Percentiles rank a stretch among this genome's conserved stretches.
phyloP scores from a whole-genome alignment of 2,888 invertebrate genomes.

The Pycnomerus fuliginosus region DNA sequence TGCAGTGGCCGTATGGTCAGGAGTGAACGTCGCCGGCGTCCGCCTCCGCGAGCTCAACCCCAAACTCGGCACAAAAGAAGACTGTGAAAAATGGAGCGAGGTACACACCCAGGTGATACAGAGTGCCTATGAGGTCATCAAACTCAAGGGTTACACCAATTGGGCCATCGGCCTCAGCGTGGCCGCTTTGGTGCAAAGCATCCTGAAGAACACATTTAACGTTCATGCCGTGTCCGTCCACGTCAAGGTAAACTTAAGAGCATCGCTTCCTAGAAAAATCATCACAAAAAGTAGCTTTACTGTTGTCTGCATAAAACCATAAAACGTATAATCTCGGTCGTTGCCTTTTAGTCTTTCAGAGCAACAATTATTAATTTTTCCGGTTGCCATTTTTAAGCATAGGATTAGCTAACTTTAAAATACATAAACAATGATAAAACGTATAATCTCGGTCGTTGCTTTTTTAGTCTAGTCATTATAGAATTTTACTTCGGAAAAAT shows the following conservation, averaged over 20 bases:
- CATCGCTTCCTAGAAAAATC: not conserved
- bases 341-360: not conserved
- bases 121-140: constrained; percentile 86
- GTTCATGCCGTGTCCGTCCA: constrained; percentile 79
- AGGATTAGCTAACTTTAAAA: not conserved
- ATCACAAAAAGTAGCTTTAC: too few relatives aligned
- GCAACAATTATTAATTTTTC: constrained; percentile 1
- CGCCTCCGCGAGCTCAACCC: constrained; percentile 77
- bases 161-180: constrained; percentile 88
- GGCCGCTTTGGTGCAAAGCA: constrained; percentile 67
- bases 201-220: constrained; percentile 71
- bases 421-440: too few relatives aligned
- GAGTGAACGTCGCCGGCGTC: constrained; percentile 89
- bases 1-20: constrained; percentile 89
- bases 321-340: not conserved
- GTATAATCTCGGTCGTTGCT: too few relatives aligned
- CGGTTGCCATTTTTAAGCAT: not conserved
- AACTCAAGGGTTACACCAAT: constrained; percentile 85
- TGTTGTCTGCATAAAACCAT: not conserved
- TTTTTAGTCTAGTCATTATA: too few relatives aligned
- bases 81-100: constrained; percentile 77
- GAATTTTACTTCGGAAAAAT: too few relatives aligned
- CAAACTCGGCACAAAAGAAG: constrained; percentile 67
- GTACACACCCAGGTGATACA: constrained; percentile 80
- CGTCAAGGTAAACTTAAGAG: constrained; percentile 61